Conservation (phyloP, 2,888 invertebrate genomes). For the Drepana falcataria region DNA sequence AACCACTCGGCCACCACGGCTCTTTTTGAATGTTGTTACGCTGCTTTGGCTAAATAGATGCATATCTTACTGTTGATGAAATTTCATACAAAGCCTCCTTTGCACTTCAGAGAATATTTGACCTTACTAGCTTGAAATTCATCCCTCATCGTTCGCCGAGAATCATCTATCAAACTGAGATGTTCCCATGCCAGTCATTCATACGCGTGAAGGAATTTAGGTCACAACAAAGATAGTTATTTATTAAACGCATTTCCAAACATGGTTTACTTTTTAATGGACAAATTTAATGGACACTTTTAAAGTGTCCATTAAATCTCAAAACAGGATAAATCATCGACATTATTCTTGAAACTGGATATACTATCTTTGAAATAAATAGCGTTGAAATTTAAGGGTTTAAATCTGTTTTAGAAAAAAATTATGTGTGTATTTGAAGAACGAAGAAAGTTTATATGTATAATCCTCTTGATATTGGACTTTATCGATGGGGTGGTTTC, state of each 20-base stretch:
- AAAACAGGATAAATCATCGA: conserved; percentile 2
- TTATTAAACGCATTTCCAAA: too few species aligned
- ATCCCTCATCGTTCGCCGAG: neutral
- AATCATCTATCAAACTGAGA: neutral
- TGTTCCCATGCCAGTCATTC: neutral
- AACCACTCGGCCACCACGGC: too few species aligned
- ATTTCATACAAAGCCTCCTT: neutral
- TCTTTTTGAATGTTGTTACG: too few species aligned
- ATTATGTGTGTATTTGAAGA: conserved; percentile 15
- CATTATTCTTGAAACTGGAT: conserved; percentile 29
- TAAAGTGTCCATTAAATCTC: too few species aligned
- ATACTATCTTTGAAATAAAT: conserved; percentile 22
- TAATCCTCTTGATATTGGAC: too few species aligned
- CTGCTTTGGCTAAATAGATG: neutral
- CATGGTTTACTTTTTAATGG: too few species aligned
- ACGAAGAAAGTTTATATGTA: conserved; percentile 9
- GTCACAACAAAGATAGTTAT: neutral
- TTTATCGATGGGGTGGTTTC: too few species aligned
- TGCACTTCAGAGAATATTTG: neutral
- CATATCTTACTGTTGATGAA: neutral
- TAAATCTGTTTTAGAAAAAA: conserved; percentile 1
- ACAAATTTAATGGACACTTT: too few species aligned
- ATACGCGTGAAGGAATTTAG: neutral
- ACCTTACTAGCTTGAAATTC: neutral
- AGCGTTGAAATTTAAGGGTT: conserved; percentile 7